Conservation (phyloP, 2,113 vertebrate species). For the Labeo catla region DNA sequence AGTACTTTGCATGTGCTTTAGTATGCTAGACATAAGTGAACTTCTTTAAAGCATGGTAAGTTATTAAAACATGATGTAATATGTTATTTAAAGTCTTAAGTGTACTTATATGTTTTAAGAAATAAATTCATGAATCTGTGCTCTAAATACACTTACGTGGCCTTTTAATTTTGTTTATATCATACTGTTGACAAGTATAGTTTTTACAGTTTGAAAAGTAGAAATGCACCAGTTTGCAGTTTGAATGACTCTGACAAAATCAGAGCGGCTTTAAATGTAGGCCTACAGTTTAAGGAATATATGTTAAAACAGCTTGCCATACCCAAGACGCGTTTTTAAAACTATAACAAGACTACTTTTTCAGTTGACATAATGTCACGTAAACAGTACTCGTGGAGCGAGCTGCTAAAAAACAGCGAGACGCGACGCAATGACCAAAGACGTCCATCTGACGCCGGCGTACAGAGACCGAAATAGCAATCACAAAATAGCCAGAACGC, state of each 20-base stretch:
- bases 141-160: not conserved
- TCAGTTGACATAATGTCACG: not conserved
- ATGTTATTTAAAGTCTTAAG: too few species aligned
- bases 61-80: too few species aligned
- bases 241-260: not conserved
- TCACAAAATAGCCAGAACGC: not conserved
- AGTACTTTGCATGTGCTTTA: too few species aligned
- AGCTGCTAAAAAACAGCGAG: not conserved
- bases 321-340: not conserved
- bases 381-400: not conserved
- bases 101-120: too few species aligned
- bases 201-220: not conserved
- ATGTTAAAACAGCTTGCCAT: not conserved
- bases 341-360: not conserved
- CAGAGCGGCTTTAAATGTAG: not conserved
- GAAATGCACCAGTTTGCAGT: not conserved
- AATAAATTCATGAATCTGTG: too few species aligned
- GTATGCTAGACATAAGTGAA: too few species aligned
- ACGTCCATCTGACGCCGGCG: not conserved
- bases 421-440: not conserved
- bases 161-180: not conserved
- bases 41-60: too few species aligned
- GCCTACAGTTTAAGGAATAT: not conserved
- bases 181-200: not conserved
- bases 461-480: not conserved